A percentile compares a stretch with the other conserved stretches of the same genome.
These are phyloP conservation scores for Sebastiscus tertius DNA, from an alignment of 2,797 vertebrate genomes.

Conservation along the genomic window DNA sequence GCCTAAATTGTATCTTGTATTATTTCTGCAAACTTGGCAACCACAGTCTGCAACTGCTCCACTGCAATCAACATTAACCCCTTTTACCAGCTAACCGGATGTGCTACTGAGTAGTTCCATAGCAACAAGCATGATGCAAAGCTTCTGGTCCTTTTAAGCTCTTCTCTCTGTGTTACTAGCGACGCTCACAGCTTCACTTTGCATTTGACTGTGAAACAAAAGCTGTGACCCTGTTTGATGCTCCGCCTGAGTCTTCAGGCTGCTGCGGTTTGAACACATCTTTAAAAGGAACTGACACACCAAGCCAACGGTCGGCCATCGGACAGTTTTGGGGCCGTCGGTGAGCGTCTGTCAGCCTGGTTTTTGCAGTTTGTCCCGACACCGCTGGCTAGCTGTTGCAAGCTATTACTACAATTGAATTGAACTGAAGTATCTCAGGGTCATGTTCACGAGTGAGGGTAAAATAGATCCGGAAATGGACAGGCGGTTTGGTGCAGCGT, in stretches of 20 bases:
- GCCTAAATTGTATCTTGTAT: not conserved
- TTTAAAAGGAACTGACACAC: not conserved
- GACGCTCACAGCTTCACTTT: constrained; percentile 3
- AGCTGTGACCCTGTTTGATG: constrained; percentile 30
- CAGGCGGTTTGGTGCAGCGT: no score
- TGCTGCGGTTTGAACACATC: not conserved
- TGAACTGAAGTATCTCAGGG: no score
- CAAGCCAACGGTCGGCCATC: no score
- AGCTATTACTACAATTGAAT: no score
- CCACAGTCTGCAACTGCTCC: not conserved
- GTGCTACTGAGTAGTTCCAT: constrained; percentile 14
- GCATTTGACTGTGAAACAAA: constrained; percentile 33
- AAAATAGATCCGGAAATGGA: no score
- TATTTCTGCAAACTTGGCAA: not conserved
- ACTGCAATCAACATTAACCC: not conserved
- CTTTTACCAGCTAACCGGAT: not conserved
- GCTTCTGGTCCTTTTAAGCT: constrained; percentile 34
- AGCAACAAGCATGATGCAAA: constrained; percentile 32
- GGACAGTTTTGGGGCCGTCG: no score
- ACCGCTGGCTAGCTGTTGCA: no score
- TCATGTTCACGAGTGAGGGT: no score
- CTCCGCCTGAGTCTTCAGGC: not conserved
- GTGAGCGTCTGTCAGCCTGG: no score
- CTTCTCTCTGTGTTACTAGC: constrained; percentile 4
- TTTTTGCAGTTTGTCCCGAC: no score